Evolutionary conservation across 2,888 invertebrate species (phyloP), one percentile per base, ranked within the genome.

Genomic region (Biston betularia): DNA sequence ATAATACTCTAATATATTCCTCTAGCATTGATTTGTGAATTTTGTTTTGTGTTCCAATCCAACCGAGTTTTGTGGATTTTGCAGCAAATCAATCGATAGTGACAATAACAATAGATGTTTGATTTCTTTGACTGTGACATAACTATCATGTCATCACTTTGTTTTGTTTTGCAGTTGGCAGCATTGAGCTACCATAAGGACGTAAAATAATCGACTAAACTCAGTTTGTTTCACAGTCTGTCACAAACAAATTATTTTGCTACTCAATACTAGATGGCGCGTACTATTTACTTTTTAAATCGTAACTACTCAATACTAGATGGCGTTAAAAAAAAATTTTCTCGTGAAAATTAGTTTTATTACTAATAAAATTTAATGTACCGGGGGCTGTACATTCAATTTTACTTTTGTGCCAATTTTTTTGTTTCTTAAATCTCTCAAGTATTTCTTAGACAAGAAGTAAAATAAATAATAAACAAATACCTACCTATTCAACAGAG

Each of bases 271-370:
- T 3, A 24, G 24, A 24, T 24, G 24, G 24, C 24, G 24, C 24
- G 3, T 24, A 24, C 24, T 24, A 24, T 24, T 24, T 24, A 24
- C n/a, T n/a, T n/a, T n/a, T n/a, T n/a, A n/a, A n/a, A 11, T 34
- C 8, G n/a, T 14, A n/a, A 15, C 57, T 57, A 64, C 48, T 53
- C 6, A 45, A 35, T 12, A 42, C 33, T 9, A 64, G 64, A 58
- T 58, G 48, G 64, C 40, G 64, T 15, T 46, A 58, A 6, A 10
- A 45, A 6, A 1, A 8, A 38, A 2, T 38, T 38, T 38, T 8
- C 38, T 38, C 9, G n/a, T n/a, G n/a, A n/a, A n/a, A n/a, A n/a
- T n/a, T n/a, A n/a, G n/a, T 24, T 24, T 24, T 24, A 24, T 24
- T n/a, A n/a, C n/a, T n/a, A n/a, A n/a, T n/a, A n/a, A n/a, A n/a